A percentile compares a stretch with the other conserved stretches of the same genome.
These are phyloP conservation scores for Gadopsis marmoratus DNA, from an alignment of 2,797 vertebrate genomes.

Conservation along the genomic window DNA sequence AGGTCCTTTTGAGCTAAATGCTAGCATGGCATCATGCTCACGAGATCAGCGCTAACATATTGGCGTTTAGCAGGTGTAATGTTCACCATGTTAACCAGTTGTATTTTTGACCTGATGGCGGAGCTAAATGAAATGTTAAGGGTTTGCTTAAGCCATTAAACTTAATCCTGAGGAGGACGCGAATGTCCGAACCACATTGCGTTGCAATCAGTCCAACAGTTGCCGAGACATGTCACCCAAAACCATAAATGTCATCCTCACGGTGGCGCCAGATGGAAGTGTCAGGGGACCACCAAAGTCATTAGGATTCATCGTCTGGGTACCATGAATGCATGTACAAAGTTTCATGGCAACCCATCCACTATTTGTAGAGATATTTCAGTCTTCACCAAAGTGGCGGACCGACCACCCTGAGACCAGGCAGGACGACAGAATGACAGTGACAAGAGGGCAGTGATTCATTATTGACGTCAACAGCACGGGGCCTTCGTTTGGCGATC, in stretches of 20 bases:
- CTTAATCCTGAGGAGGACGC: neutral
- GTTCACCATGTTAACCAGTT: neutral
- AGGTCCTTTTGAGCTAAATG: too few relatives aligned
- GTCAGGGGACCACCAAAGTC: neutral
- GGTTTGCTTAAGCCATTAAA: neutral
- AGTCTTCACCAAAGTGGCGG: neutral
- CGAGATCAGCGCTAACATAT: too few relatives aligned
- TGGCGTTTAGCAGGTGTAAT: too few relatives aligned
- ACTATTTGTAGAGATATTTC: neutral
- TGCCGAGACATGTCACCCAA: neutral
- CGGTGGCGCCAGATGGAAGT: neutral
- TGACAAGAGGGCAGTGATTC: slow-evolving; percentile 44
- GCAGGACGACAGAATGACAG: slow-evolving; percentile 25
- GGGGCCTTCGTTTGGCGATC: slow-evolving; percentile 42
- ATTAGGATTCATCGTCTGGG: neutral
- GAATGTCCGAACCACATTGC: neutral
- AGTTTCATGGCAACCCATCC: neutral
- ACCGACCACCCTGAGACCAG: slow-evolving; percentile 6
- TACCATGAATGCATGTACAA: neutral
- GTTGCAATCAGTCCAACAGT: neutral
- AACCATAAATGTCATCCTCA: neutral
- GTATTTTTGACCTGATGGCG: neutral
- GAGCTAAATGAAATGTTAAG: neutral
- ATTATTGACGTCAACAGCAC: slow-evolving; percentile 35
- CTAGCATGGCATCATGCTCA: too few relatives aligned